Base-by-base conservation (phyloP, 2,888 invertebrate species). In the Parnassius mnemosyne region DNA sequence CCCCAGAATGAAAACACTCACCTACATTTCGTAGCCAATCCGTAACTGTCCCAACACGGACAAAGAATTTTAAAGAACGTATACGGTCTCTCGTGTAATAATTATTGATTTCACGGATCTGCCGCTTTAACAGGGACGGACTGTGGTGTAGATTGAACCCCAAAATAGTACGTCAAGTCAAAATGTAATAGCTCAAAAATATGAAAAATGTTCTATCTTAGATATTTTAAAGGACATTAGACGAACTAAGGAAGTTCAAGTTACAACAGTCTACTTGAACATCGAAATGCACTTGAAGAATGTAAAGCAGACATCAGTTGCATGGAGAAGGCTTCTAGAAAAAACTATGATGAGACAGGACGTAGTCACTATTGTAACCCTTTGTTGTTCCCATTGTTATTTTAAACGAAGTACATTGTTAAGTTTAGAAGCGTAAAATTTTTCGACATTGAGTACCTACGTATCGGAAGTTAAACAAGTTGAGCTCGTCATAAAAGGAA, bases 331-430 rank as follows among this genome's bases (percentile, higher is more conserved):
- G 61, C 67, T 67, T 63, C 61, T 69, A 66, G 71, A 66, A 72
- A 69, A 68, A 70, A 67, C 56, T 53, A 65, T 34, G 5, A 66
- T 69, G 68, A 53, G 67, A 66, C 60, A 68, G 68, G 68, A 68
- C 61, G 66, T 53, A 43, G 43, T 61, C 59, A 47, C 63, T 55
- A 65, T 69, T 66, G 64, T 64, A 62, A 13, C 43, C 52, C 56
- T 57, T 61, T 56, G 46, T 51, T 20, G 43, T 55, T 25, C 16
- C 10, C 10, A 52, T 3, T 10, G 50, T 1, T 20, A 3, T 43
- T 51, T 1, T 9, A 34, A 54, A 60, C 44, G 50, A 42, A 34
- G 55, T 42, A 51, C 55, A 55, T 34, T 11, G 34, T 54, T 44
- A 51, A 60, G 10, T 56, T 41, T 11, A 42, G 13, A 44, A 34